Evolutionary conservation across 2,797 vertebrate species (phyloP).

Genomic region (Silurus aristotelis): DNA sequence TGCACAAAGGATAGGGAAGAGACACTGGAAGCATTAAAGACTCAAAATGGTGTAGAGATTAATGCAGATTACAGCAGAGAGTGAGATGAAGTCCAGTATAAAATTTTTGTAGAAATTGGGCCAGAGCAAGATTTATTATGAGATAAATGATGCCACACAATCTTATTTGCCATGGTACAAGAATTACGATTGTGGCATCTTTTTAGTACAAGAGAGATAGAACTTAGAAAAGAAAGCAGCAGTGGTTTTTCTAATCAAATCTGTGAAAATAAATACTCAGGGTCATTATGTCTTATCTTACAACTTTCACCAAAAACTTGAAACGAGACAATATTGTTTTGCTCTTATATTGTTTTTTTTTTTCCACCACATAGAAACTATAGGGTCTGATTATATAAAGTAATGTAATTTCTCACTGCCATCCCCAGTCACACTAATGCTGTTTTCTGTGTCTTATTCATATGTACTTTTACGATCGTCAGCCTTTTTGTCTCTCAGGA

Average conservation of each 20-base stretch:
- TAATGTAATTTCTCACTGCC: too few relatives aligned
- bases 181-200: background rate
- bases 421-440: background rate
- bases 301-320: background rate
- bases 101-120: conserved; percentile 19
- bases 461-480: conserved; percentile 46
- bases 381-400: background rate
- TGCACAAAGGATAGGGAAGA: conserved; percentile 53
- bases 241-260: background rate
- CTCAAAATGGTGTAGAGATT: conserved; percentile 49
- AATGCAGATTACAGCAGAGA: conserved; percentile 55
- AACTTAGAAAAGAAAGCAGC: background rate
- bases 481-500: conserved; percentile 54
- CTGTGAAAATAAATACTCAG: background rate
- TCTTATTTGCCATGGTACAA: background rate
- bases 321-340: background rate
- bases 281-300: background rate
- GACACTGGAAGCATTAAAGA: conserved; percentile 45
- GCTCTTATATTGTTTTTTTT: background rate
- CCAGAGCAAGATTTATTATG: background rate
- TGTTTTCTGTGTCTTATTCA: conserved; percentile 16
- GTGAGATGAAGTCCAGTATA: conserved; percentile 38
- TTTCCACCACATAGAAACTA: background rate
- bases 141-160: background rate
- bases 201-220: background rate